Evolutionary conservation across 1,140 invertebrate genomes (phyloP), one percentile per base, ranked within the genome.

Genomic region (Plectrocnemia conspersa): DNA sequence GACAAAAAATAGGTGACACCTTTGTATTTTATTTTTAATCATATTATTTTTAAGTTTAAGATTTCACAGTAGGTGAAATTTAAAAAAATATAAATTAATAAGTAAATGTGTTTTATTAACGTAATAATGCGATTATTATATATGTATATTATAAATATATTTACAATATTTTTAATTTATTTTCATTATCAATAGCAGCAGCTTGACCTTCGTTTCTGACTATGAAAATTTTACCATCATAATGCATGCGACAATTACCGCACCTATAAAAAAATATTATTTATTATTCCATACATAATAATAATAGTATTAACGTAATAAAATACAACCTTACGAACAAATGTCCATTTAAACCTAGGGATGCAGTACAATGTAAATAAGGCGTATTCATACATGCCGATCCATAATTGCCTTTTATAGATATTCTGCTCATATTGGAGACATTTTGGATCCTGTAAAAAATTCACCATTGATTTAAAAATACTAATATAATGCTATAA

Each of bases 131-230:
- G 27, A 29, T 33, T 3, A 13, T 33, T 33, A 33, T 9, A 9
- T 13, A 9, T 15, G 9, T 33, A 29, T 29, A 29, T 29, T 6
- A 29, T 42, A 9, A 42, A 42, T 18, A 42, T 7, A 42, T 4
- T 22, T 18, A 22, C 7, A 9, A 19, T 9, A 41, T 9, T 16
- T 41, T 41, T 21, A 41, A 41, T 41, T 45, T 1, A 45, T 45
- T 45, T n/a, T 21, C 13, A n/a, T 23, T 16, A 24, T 24, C 18
- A 16, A 45, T 45, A 23, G 13, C 42, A 24, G 42, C 42, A 2
- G 42, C 23, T 45, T 45, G 42, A 18, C 42, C 42, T 19, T 23
- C 42, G 13, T 45, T 22, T 25, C 42, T 19, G n/a, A 45, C 21
- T n/a, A 45, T 23, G 23, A 45, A 45, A 3, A 45, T 2, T 22